These are phyloP conservation scores for Amphipoea lucens DNA, from an alignment of 2,888 invertebrate species.

Conservation along the genomic window DNA sequence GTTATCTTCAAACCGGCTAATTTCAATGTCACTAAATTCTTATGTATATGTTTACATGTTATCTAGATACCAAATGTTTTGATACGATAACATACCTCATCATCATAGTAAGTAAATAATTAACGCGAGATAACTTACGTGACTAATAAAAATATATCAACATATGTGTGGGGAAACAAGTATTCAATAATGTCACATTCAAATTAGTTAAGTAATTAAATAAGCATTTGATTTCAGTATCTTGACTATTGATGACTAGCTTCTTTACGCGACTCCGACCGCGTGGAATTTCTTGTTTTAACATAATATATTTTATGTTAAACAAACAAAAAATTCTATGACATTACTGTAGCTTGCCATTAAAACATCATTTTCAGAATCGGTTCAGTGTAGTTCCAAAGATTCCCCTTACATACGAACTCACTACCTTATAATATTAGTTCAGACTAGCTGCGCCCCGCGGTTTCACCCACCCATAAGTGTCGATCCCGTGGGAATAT, in stretches of 20 bases:
- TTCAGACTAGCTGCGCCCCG: too few relatives aligned
- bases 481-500: too few relatives aligned
- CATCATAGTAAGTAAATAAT: constrained; percentile 40
- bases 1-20: constrained; percentile 9
- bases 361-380: background rate
- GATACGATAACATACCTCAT: constrained; percentile 41
- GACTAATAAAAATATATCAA: constrained; percentile 41
- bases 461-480: too few relatives aligned
- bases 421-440: too few relatives aligned
- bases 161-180: constrained; percentile 2
- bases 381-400: background rate
- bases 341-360: background rate
- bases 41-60: constrained; percentile 19
- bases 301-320: background rate
- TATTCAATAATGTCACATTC: background rate
- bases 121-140: constrained; percentile 36
- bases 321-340: background rate
- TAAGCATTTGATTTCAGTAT: background rate
- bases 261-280: background rate
- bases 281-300: background rate
- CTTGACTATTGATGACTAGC: background rate
- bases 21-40: constrained; percentile 39
- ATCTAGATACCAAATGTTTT: constrained; percentile 35
- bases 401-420: background rate
- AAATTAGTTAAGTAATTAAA: background rate